Evolutionary conservation across 2,113 vertebrate genomes (phyloP).

Genomic region (Abramis brama): DNA sequence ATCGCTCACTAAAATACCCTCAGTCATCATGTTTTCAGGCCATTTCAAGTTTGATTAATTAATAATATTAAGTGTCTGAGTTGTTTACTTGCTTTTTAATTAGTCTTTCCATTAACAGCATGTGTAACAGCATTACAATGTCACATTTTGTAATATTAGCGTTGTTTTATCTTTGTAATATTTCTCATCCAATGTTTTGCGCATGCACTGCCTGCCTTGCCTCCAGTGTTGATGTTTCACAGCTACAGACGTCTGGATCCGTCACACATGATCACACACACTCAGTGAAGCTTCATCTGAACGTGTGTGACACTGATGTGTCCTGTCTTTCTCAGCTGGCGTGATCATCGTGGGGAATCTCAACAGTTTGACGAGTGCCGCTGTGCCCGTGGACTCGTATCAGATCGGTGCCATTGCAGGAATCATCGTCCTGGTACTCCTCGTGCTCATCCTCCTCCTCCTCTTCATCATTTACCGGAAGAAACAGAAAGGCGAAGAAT

Average conservation of each 20-base stretch:
- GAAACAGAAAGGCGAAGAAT: conserved; percentile 93
- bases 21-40: too few species aligned
- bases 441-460: conserved; percentile 88
- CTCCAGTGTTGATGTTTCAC: neutral
- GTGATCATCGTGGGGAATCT: conserved; percentile 88
- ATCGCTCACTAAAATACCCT: too few species aligned
- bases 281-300: neutral
- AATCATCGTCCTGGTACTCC: conserved; percentile 88
- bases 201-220: too few species aligned
- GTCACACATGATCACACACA: neutral
- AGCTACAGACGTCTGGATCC: neutral
- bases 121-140: too few species aligned
- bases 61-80: too few species aligned
- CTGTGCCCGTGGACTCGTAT: conserved; percentile 88
- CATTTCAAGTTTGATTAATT: too few species aligned
- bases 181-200: too few species aligned
- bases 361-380: conserved; percentile 91
- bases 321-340: conserved; percentile 75
- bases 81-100: too few species aligned
- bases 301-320: neutral
- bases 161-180: too few species aligned
- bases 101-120: too few species aligned
- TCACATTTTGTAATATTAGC: too few species aligned
- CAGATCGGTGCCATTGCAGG: conserved; percentile 92
- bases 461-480: conserved; percentile 92